A percentile compares a stretch with the other conserved stretches of the same genome.
Evolutionary conservation across 2,113 vertebrate genomes (phyloP).

Genomic region (Cryptoleucopteryx plumbea): DNA sequence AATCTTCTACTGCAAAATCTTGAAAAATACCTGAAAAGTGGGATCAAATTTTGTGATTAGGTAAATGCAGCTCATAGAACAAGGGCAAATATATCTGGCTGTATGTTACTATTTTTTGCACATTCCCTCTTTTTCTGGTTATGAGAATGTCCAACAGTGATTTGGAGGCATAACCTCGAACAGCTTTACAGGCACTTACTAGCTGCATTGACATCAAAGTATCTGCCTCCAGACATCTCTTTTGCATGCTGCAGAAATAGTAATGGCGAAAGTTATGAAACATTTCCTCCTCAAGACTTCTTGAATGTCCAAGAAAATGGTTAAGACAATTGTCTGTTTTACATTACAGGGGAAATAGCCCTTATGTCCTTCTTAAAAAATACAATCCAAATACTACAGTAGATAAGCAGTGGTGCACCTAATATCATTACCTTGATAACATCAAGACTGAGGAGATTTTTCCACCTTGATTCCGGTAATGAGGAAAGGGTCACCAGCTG

Average conservation of each 20-base stretch:
- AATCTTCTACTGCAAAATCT: neutral
- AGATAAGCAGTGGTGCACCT: neutral
- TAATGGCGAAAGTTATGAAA: neutral
- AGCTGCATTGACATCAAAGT: neutral
- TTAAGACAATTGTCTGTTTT: neutral
- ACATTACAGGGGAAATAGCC: neutral
- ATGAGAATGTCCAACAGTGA: neutral
- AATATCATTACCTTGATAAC: constrained; percentile 85
- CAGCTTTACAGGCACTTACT: neutral
- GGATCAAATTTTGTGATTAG: neutral
- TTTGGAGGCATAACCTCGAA: neutral
- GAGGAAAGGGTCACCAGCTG: constrained; percentile 88
- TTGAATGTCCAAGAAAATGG: neutral
- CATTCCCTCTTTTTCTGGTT: neutral
- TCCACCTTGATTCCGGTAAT: constrained; percentile 92
- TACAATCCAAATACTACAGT: neutral
- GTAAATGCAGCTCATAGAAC: neutral
- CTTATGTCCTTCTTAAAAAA: neutral
- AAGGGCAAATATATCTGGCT: neutral
- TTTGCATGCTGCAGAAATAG: neutral
- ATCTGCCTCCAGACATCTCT: neutral
- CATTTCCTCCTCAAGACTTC: neutral
- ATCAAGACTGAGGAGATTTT: constrained; percentile 89
- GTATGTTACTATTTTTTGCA: neutral
- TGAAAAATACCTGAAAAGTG: neutral